These are phyloP conservation scores for Ophonus ardosiacus DNA, from an alignment of 2,888 invertebrate species.

Conservation along the genomic window DNA sequence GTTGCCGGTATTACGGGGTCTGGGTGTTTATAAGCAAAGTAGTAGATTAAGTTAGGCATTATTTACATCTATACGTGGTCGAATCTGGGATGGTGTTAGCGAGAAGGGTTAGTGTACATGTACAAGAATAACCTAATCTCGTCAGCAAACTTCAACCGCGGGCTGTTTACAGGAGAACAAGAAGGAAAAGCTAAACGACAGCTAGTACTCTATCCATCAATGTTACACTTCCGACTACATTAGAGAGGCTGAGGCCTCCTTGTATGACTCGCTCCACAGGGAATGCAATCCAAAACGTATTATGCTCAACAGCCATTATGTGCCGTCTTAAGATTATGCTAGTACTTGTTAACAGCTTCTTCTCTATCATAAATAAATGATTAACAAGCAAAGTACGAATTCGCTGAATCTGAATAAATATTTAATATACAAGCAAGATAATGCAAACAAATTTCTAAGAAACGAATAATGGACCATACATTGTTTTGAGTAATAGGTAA, in stretches of 20 bases:
- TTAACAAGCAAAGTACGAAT: background rate
- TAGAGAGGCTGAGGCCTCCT: constrained; percentile 22
- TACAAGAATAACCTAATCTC: constrained; percentile 61
- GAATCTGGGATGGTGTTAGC: background rate
- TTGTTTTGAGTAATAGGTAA: too few species aligned
- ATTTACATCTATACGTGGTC: background rate
- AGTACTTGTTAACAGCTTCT: background rate
- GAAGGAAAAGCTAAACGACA: constrained; percentile 62
- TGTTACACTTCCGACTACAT: constrained; percentile 64
- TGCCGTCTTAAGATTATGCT: constrained; percentile 31
- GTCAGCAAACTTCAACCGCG: constrained; percentile 28
- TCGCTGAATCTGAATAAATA: background rate
- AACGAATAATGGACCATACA: too few species aligned
- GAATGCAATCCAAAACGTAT: constrained; percentile 34
- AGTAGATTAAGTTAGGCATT: background rate
- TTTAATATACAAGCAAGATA: too few species aligned
- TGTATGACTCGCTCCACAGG: background rate
- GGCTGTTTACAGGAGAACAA: constrained; percentile 56
- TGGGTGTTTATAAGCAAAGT: background rate
- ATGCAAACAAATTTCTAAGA: too few species aligned
- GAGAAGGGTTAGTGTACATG: constrained; percentile 28
- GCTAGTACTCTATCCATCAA: constrained; percentile 64
- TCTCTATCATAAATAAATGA: background rate
- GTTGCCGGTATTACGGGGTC: too few species aligned
- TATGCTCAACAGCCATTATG: constrained; percentile 25